Evolutionary conservation across 92 coral and sea anemone genomes (phyloP), one percentile per base, ranked within the genome.

Genomic region (Palythoa heliodiscus): DNA sequence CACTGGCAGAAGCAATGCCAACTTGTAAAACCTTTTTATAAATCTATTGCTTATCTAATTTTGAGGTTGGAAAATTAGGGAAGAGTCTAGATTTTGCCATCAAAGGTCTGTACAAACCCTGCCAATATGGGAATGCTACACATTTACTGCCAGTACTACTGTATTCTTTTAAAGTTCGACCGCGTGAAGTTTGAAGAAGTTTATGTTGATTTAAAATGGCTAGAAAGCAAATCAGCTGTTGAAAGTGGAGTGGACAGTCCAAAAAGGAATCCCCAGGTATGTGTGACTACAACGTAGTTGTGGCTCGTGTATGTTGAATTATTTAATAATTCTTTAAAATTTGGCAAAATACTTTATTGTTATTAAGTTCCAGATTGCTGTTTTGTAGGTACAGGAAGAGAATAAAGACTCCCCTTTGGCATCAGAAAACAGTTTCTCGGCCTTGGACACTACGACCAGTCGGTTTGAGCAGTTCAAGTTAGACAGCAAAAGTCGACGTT

Each of bases 131-230:
- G 55, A 11, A 60, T 6, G n/a, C 11, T 24, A 25, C 39, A 47
- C 2, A 43, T 68, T 15, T 66, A 17, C 0, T 1, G 35, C 1
- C 35, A 29, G 19, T 15, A 70, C 58, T 12, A 17, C 43, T 75
- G 69, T 57, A 66, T 71, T 40, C n/a, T 13, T 60, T 83, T 82
- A 0, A 72, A 96, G 99, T 93, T 94, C 87, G 99, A 96, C 82
- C 93, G 95, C 77, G 99, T 93, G 29, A 95, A 93, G 16, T 96
- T 96, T 93, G 97, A 93, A 77, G 98, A 96, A 54, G 71, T 90
- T 43, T 96, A 92, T 89, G 97, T 95, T 48, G 99, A 96, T 71
- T 87, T 96, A 90, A 96, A 94, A 85, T 96, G 99, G 99, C 90
- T 96, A 86, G 99, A 96, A 86, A 90, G 91, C 39, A 93, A 87